Evolutionary conservation across 2,888 invertebrate species (phyloP).

Genomic region (Lomographa bimaculata): DNA sequence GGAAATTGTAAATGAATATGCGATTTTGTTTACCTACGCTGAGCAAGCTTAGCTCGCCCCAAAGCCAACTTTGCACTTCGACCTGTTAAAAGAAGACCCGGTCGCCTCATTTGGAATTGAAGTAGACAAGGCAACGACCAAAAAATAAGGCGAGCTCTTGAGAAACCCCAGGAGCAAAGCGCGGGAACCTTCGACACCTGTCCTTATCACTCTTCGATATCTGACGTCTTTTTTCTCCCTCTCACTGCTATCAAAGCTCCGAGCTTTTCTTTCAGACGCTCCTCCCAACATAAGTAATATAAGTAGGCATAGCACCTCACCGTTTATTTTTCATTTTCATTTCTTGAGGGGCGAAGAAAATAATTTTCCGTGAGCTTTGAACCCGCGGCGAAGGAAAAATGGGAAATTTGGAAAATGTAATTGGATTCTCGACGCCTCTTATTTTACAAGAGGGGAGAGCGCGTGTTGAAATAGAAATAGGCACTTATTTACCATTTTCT

Average conservation of each 20-base stretch:
- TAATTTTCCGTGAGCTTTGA: constrained; percentile 81
- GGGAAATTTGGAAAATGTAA: constrained; percentile 79
- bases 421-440: constrained; percentile 77
- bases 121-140: constrained; percentile 41
- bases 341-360: constrained; percentile 76
- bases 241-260: constrained; percentile 33
- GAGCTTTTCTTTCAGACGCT: constrained; percentile 38
- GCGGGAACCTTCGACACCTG: constrained; percentile 34
- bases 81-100: too few species aligned
- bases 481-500: too few species aligned
- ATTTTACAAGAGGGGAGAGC: constrained; percentile 55
- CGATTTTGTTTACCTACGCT: too few species aligned
- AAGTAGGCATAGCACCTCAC: too few species aligned
- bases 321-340: constrained; percentile 83
- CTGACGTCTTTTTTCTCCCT: constrained; percentile 41
- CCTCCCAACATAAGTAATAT: too few species aligned
- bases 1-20: too few species aligned
- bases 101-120: constrained; percentile 54
- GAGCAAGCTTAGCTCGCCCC: constrained; percentile 15
- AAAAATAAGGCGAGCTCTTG: constrained; percentile 52
- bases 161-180: constrained; percentile 55
- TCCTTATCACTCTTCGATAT: constrained; percentile 41
- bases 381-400: constrained; percentile 75
- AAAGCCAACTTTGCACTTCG: constrained; percentile 46
- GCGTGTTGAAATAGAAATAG: constrained; percentile 62